phyloP scores from a whole-genome alignment of 2,113 vertebrate species.

The Seriola quinqueradiata region DNA sequence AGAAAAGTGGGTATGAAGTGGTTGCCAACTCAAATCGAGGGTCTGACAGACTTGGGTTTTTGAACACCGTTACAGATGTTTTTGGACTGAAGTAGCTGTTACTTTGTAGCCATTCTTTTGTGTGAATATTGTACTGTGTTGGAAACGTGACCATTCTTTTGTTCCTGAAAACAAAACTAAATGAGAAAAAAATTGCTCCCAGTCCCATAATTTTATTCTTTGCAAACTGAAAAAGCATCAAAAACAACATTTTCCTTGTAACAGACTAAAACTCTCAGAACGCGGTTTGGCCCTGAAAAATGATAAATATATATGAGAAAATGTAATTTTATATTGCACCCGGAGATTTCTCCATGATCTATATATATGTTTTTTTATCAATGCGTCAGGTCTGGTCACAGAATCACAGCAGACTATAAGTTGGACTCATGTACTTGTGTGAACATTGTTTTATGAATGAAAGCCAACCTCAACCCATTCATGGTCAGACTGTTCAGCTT shows the following conservation, averaged over 20 bases:
- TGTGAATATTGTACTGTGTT: not conserved
- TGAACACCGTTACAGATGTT: constrained; percentile 37
- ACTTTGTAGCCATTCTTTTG: not conserved
- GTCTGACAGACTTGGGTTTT: constrained; percentile 49
- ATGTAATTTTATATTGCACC: not conserved
- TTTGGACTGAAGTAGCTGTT: constrained; percentile 22
- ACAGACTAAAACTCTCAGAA: not conserved
- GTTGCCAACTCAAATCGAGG: constrained; percentile 49
- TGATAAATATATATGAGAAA: not conserved
- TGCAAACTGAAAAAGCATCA: not conserved
- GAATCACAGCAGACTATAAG: not conserved
- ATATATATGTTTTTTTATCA: too few relatives aligned
- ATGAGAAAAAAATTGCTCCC: not conserved
- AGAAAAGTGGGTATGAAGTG: constrained; percentile 47
- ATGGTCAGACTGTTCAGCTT: too few relatives aligned
- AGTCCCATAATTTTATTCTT: not conserved
- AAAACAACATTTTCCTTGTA: not conserved
- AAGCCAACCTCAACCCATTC: not conserved
- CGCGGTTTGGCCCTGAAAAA: not conserved
- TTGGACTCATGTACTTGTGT: not conserved
- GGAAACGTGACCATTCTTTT: constrained; percentile 6
- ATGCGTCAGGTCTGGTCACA: too few relatives aligned
- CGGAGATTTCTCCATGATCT: not conserved
- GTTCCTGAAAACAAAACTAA: not conserved
- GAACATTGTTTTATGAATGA: not conserved